These are phyloP conservation scores for Cossypha polioptera DNA, from an alignment of 2,797 vertebrate genomes.

Conservation along the genomic window DNA sequence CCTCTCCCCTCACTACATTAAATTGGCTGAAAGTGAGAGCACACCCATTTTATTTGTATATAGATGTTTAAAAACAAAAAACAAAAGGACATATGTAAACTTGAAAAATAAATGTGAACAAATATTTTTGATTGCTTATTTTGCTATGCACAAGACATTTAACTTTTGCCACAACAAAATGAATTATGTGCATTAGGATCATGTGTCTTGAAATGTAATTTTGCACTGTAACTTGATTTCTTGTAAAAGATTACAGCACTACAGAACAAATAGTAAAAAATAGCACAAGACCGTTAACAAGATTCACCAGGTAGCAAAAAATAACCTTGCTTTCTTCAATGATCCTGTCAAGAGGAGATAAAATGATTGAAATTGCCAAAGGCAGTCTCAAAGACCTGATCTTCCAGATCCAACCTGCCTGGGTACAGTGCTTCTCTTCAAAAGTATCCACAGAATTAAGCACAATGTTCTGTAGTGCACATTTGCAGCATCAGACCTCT, in stretches of 20 bases:
- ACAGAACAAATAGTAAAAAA: conserved; percentile 31
- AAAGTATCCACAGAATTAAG: background rate
- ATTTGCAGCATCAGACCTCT: background rate
- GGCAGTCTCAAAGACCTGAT: background rate
- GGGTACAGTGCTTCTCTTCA: background rate
- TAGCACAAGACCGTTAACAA: background rate
- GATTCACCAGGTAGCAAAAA: background rate
- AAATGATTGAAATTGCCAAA: background rate
- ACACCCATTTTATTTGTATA: conserved; percentile 72
- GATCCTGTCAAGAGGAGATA: background rate
- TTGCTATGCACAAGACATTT: conserved; percentile 74
- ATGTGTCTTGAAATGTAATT: conserved; percentile 63
- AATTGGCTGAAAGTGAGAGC: conserved; percentile 65
- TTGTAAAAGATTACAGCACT: conserved; percentile 50
- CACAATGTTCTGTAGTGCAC: background rate
- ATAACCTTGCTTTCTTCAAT: background rate
- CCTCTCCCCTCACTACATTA: background rate
- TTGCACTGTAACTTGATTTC: conserved; percentile 71
- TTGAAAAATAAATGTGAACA: conserved; percentile 78
- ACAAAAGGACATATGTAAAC: conserved; percentile 61
- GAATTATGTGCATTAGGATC: conserved; percentile 34
- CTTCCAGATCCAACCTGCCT: background rate
- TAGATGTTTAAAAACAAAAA: conserved; percentile 31
- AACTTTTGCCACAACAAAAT: conserved; percentile 58
- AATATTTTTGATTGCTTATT: conserved; percentile 72